phyloP scores from a whole-genome alignment of 2,888 invertebrate species.

The Xiphydria camelus region DNA sequence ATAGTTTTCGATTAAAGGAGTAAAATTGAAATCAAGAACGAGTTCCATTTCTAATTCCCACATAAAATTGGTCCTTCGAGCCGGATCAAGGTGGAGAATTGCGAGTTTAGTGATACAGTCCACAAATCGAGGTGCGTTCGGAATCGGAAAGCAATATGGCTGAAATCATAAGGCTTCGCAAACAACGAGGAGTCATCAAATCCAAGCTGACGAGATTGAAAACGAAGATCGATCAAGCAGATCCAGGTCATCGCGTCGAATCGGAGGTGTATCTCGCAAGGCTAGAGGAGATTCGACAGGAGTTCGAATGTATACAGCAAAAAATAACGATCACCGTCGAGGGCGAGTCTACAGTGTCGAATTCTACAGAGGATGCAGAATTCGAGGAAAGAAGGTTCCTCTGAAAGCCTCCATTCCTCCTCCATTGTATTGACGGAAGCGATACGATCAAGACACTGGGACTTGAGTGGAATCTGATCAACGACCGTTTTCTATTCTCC shows the following conservation, averaged over 20 bases:
- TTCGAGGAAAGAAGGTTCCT: no score
- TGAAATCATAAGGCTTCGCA: not conserved
- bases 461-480: conserved; percentile 4
- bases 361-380: not conserved
- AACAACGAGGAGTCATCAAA: not conserved
- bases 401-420: no score
- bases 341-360: not conserved
- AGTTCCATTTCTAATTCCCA: no score
- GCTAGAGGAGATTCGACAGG: not conserved
- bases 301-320: not conserved
- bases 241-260: no score
- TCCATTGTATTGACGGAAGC: no score
- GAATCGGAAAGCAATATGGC: not conserved
- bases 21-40: no score
- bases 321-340: not conserved
- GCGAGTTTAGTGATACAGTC: no score
- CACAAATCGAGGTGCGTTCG: no score
- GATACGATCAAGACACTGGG: not conserved
- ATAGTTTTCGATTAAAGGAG: no score
- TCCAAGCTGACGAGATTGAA: not conserved
- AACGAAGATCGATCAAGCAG: not conserved
- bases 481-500: conserved; percentile 8
- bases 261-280: not conserved
- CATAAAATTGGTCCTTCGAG: no score
- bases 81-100: no score